Conservation (phyloP, 2,113 vertebrate genomes). For the Brevimyrus niger region DNA sequence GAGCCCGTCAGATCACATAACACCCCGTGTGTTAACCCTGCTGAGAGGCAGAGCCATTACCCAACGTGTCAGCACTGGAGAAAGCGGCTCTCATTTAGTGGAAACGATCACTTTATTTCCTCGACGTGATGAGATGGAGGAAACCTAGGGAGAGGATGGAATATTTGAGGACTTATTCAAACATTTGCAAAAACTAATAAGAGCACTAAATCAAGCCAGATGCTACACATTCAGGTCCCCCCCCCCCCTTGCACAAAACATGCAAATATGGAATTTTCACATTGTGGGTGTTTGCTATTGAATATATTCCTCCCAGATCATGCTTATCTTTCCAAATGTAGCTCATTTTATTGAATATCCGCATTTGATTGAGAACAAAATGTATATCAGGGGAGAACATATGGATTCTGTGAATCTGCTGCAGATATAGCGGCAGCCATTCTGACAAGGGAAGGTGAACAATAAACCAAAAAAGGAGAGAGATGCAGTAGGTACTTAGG, state of each 20-base stretch:
- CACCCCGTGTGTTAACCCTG: slow-evolving; percentile 78
- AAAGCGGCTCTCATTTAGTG: slow-evolving; percentile 85
- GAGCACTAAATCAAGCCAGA: slow-evolving; percentile 90
- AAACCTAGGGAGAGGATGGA: slow-evolving; percentile 80
- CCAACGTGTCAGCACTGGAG: slow-evolving; percentile 80
- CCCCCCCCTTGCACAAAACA: slow-evolving; percentile 6
- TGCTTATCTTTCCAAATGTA: background rate
- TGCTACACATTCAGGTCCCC: slow-evolving; percentile 52
- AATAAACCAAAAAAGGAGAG: background rate
- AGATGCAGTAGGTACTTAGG: background rate
- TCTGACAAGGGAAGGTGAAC: background rate
- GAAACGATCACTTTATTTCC: slow-evolving; percentile 92
- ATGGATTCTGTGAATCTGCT: background rate
- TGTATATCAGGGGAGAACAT: background rate
- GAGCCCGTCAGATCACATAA: slow-evolving; percentile 74
- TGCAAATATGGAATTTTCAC: slow-evolving; percentile 6
- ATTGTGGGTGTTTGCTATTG: background rate
- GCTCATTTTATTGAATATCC: background rate
- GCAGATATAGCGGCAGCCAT: background rate
- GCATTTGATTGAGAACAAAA: background rate
- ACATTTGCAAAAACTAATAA: slow-evolving; percentile 94
- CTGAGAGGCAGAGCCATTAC: slow-evolving; percentile 86
- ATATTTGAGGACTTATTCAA: slow-evolving; percentile 94
- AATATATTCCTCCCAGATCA: background rate
- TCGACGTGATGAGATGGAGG: slow-evolving; percentile 75